Evolutionary conservation across 2,888 invertebrate genomes (phyloP), one percentile per base, ranked within the genome.

Genomic region (Nymphalis polychloros): DNA sequence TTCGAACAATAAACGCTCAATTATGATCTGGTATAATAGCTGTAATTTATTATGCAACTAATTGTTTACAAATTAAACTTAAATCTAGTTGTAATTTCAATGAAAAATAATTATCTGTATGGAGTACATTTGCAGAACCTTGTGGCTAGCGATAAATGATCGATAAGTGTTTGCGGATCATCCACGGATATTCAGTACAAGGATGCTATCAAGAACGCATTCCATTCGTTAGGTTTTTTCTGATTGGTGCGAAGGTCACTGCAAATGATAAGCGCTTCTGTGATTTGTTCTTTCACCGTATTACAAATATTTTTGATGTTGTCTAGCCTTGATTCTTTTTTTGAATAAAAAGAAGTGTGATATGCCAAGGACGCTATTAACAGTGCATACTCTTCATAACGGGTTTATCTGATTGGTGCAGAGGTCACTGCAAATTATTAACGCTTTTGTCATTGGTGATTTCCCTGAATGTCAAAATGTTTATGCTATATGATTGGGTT

Each of bases 101-200:
- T 16, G 53, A 53, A 27, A 53, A 27, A 27, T 53, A 27, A 53
- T 53, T 53, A 53, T 27, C 53, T 53, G 16, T 53, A 53, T 53
- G 50, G 50, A 50, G 50, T 50, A 50, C 19, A 50, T 50, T 50
- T 50, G 23, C 20, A 17, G 16, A 20, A 53, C 53, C 53, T 53
- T 53, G 53, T 17, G 53, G 5, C 53, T 10, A 23, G 16, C 17
- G 53, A 53, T 53, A 53, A 53, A 16, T 27, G 23, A n/a, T 49
- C 8, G 49, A 53, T 53, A 53, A 53, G 53, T 53, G 23, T 53
- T 53, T 53, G 53, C 23, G 53, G 53, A 53, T 53, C 53, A 53
- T 19, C 23, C 27, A 23, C 23, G 20, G 53, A 53, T 27, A 53
- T 27, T 5, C 10, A 27, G 20, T 23, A 53, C 53, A 23, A 53